Conservation (phyloP, 2,888 invertebrate species). For the Coremacera marginata region DNA sequence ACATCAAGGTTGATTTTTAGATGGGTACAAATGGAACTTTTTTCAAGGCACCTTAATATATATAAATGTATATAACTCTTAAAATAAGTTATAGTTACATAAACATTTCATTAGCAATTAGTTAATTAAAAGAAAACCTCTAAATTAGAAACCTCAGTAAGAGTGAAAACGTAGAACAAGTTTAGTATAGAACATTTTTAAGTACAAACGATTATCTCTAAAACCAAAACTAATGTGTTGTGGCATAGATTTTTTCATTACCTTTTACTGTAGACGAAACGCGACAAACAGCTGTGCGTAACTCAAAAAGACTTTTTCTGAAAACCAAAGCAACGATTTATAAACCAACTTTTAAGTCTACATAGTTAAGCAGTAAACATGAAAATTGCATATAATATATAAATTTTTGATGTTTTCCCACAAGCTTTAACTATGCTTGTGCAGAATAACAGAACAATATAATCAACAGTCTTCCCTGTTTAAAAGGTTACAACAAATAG, state of each 20-base stretch:
- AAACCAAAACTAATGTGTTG: slow-evolving; percentile 22
- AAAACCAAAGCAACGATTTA: neutral
- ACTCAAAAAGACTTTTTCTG: neutral
- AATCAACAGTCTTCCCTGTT: slow-evolving; percentile 35
- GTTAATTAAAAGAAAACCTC: no score
- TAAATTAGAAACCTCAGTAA: no score
- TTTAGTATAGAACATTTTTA: slow-evolving; percentile 21
- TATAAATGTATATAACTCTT: neutral
- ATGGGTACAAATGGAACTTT: no score
- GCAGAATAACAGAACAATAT: slow-evolving; percentile 20
- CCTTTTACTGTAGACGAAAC: neutral
- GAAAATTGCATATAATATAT: neutral
- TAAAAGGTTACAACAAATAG: slow-evolving; percentile 17
- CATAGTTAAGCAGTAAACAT: neutral
- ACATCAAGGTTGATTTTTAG: no score
- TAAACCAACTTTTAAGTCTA: no score
- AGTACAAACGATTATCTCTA: slow-evolving; percentile 38
- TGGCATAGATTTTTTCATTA: slow-evolving; percentile 1
- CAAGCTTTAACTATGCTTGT: neutral
- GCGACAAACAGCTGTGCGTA: neutral
- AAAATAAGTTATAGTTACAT: slow-evolving; percentile 26
- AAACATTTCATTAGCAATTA: slow-evolving; percentile 36
- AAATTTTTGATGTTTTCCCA: slow-evolving; percentile 1
- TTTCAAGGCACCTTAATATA: no score
- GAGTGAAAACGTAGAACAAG: neutral